Percentiles rank a stretch among this genome's conserved stretches.
Conservation (phyloP, 1,140 invertebrate species). For the Cheumatopsyche charites region DNA sequence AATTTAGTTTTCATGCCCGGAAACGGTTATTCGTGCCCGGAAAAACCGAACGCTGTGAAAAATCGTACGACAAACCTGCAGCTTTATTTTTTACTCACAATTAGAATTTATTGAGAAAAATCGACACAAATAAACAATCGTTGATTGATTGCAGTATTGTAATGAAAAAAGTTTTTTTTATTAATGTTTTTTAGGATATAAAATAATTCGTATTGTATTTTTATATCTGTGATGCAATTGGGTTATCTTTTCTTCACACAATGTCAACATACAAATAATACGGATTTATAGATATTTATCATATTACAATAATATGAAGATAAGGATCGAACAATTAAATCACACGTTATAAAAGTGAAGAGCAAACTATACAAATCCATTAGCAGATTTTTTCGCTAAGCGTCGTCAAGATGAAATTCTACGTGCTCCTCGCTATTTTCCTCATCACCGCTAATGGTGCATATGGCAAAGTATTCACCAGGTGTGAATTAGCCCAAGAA, state of each 20-base stretch:
- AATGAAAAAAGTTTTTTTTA: too few species aligned
- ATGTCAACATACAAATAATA: neutral
- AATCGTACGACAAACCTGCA: neutral
- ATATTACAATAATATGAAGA: neutral
- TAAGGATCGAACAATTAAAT: constrained; percentile 6
- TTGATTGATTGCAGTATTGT: too few species aligned
- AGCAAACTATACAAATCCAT: neutral
- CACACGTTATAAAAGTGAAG: constrained; percentile 34
- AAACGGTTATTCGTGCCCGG: constrained; percentile 29
- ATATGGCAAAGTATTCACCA: constrained; percentile 36
- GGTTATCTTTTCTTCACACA: neutral
- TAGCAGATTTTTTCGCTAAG: neutral
- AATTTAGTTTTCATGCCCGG: constrained; percentile 44
- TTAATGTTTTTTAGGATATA: too few species aligned
- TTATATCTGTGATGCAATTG: neutral
- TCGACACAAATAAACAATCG: too few species aligned
- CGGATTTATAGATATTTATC: too few species aligned
- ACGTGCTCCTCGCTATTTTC: constrained; percentile 18
- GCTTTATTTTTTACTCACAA: too few species aligned
- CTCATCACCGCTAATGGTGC: neutral
- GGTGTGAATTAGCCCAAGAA: constrained; percentile 44
- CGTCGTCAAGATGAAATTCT: constrained; percentile 35
- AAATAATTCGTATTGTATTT: neutral
- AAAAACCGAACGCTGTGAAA: neutral
- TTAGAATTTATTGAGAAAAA: too few species aligned